phyloP scores from a whole-genome alignment of 2,797 vertebrate species.

The Rhadinocentrus ornatus region DNA sequence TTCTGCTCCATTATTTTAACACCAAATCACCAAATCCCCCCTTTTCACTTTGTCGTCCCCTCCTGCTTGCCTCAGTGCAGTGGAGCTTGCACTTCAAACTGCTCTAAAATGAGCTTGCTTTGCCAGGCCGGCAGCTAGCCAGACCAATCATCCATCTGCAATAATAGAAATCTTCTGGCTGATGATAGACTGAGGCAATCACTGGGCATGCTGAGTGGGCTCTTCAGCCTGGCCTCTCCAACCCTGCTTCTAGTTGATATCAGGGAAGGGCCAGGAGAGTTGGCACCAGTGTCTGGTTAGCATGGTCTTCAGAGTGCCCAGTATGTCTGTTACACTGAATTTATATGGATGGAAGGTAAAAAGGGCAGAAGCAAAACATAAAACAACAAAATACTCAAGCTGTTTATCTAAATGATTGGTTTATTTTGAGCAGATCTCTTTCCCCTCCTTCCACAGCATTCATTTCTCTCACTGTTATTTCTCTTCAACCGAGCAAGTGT shows the following conservation, averaged over 20 bases:
- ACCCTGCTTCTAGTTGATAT: constrained; percentile 74
- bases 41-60: constrained; percentile 18
- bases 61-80: constrained; percentile 41
- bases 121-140: constrained; percentile 76
- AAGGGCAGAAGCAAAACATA: constrained; percentile 1
- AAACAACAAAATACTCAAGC: constrained; percentile 6
- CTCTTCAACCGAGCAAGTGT: no score
- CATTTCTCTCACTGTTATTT: no score
- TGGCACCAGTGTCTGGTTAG: constrained; percentile 56
- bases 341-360: constrained; percentile 39
- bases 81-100: constrained; percentile 70
- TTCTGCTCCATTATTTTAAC: constrained; percentile 74
- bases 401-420: constrained; percentile 13
- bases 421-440: neutral
- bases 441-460: no score
- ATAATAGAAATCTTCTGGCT: constrained; percentile 80
- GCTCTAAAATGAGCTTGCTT: constrained; percentile 73
- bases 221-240: constrained; percentile 75
- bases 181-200: constrained; percentile 82
- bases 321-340: constrained; percentile 24
- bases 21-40: constrained; percentile 65
- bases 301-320: constrained; percentile 23
- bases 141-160: constrained; percentile 81
- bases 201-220: constrained; percentile 76
- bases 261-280: constrained; percentile 48